These are phyloP conservation scores for Halictus quadricinctus DNA, from an alignment of 2,888 invertebrate genomes.

Conservation along the genomic window DNA sequence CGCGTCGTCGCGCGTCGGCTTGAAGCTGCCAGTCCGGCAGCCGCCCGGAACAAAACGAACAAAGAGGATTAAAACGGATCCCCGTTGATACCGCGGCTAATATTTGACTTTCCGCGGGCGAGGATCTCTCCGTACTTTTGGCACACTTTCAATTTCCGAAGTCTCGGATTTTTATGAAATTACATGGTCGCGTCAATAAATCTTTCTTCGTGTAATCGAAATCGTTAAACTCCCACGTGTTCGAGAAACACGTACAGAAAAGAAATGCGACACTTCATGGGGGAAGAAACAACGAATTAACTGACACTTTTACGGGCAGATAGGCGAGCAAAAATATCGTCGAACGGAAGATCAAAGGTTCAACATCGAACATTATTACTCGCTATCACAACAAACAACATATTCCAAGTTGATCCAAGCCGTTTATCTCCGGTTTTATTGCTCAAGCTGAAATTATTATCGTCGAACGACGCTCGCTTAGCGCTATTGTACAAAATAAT, in stretches of 20 bases:
- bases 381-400: not conserved
- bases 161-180: no score
- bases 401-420: not conserved
- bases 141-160: not conserved
- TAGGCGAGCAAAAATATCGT: not conserved
- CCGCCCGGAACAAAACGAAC: not conserved
- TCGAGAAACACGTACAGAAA: not conserved
- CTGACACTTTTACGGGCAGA: not conserved
- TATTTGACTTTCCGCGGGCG: not conserved
- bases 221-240: not conserved
- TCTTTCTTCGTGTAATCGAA: not conserved
- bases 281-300: not conserved
- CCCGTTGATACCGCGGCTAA: not conserved
- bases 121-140: no score
- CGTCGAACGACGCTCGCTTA: not conserved
- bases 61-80: not conserved
- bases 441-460: not conserved
- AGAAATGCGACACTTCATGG: not conserved
- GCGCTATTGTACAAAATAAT: not conserved
- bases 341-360: conserved; percentile 18
- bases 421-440: conserved; percentile 3
- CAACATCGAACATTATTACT: not conserved
- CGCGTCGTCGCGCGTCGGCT: not conserved
- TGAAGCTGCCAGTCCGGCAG: not conserved
- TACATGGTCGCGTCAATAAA: not conserved